Evolutionary conservation across 2,888 invertebrate species (phyloP), one percentile per base, ranked within the genome.

Genomic region (Eustalomyia histrio): DNA sequence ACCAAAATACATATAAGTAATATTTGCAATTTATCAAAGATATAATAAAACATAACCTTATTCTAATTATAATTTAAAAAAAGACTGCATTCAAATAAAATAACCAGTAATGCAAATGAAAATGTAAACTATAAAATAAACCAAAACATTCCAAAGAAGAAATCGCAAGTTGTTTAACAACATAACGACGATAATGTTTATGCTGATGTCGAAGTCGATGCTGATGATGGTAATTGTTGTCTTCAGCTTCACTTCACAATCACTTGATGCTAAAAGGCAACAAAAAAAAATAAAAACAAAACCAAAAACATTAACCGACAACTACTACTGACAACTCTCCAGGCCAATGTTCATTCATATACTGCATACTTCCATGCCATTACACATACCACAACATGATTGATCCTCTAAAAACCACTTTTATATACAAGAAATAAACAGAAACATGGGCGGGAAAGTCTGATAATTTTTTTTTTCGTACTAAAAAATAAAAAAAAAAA

Each of bases 131-230:
- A 39, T 39, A 43, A 43, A 43, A 43, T 43, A 14, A 47, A 47
- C 43, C n/a, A n/a, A 69, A 58, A 82, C 79, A 84, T 84, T 84
- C 84, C 84, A 82, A 76, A 68, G 83, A 81, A 84, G 84, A 85
- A 85, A 85, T 85, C 83, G 82, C 82, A 84, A 84, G 83, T 83
- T 82, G 80, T 69, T 55, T 3, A 65, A 58, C 76, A 69, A 78
- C 76, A 55, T 65, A 68, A 43, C 72, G 63, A 47, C n/a, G 52
- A 14, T 57, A 74, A 78, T 43, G 39, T 60, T 68, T 58, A 50
- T 53, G 39, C 39, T 9, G 43, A 14, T n/a, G 14, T 47, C 14
- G n/a, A 47, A 4, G 57, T 60, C 61, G 47, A 55, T 35, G 69
- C 47, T 71, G 63, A 21, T 71, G 63, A 21, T 80, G 72, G 43